phyloP scores from a whole-genome alignment of 2,888 invertebrate genomes.

The Cepaea hortensis region DNA sequence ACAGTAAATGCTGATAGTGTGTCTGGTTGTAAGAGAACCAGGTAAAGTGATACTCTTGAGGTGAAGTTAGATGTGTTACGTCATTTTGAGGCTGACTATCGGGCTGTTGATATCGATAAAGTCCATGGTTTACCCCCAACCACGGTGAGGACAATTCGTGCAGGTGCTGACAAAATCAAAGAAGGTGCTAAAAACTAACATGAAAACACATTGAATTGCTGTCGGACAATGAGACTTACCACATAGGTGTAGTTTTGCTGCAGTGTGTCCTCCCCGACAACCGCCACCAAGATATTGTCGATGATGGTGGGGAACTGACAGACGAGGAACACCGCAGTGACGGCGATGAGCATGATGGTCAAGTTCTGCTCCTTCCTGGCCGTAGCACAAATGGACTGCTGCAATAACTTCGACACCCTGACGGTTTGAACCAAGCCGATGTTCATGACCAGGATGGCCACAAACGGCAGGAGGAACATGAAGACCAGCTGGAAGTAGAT shows the following conservation, averaged over 20 bases:
- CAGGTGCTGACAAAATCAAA: too few relatives aligned
- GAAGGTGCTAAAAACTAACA: too few relatives aligned
- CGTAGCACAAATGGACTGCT: slow-evolving; percentile 61
- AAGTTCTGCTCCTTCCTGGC: slow-evolving; percentile 89
- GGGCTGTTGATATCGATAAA: too few relatives aligned
- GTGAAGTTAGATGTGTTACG: too few relatives aligned
- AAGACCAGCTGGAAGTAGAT: slow-evolving; percentile 72
- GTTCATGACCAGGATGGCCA: slow-evolving; percentile 70
- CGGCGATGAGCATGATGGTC: slow-evolving; percentile 95
- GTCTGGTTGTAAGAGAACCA: too few relatives aligned
- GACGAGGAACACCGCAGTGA: slow-evolving; percentile 94
- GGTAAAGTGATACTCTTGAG: too few relatives aligned
- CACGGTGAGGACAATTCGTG: too few relatives aligned
- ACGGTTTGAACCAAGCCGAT: slow-evolving; percentile 72
- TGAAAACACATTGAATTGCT: too few relatives aligned
- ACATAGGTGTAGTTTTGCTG: slow-evolving; percentile 29
- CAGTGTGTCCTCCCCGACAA: slow-evolving; percentile 57
- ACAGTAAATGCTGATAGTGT: too few relatives aligned
- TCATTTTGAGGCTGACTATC: too few relatives aligned
- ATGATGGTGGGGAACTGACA: slow-evolving; percentile 82
- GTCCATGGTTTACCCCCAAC: too few relatives aligned
- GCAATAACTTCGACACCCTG: slow-evolving; percentile 60
- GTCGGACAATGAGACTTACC: slow-evolving; percentile 27
- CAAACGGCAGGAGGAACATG: slow-evolving; percentile 73
- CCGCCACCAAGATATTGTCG: slow-evolving; percentile 72